Percentiles rank a stretch among this genome's conserved stretches.
These are phyloP conservation scores for Craseonycteris thonglongyai DNA, from an alignment of 2,113 vertebrate species.

Conservation along the genomic window DNA sequence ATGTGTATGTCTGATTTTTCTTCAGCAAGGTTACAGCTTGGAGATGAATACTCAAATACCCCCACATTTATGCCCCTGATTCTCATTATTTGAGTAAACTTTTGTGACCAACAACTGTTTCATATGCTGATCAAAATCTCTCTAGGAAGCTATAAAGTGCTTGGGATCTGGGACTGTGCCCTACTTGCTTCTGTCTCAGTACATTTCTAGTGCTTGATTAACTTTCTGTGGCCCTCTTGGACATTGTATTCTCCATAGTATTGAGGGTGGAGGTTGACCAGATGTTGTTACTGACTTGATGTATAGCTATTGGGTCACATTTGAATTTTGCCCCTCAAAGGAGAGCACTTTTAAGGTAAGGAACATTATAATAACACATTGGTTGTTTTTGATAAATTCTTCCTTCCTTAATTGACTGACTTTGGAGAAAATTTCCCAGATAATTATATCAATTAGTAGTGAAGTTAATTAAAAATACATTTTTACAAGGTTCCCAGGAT, in stretches of 20 bases:
- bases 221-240: neutral
- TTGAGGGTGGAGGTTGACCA: neutral
- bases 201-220: neutral
- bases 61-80: neutral
- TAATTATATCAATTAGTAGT: neutral
- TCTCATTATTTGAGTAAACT: neutral
- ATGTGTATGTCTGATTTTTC: neutral
- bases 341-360: neutral
- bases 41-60: neutral
- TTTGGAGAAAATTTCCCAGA: neutral
- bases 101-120: neutral
- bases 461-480: neutral
- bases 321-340: neutral
- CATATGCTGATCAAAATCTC: neutral
- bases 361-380: neutral
- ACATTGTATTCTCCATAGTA: neutral
- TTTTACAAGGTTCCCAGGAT: neutral
- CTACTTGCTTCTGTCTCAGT: neutral
- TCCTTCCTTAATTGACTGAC: neutral
- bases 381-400: neutral
- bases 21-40: neutral
- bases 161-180: neutral
- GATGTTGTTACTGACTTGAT: neutral
- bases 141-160: neutral
- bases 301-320: neutral